phyloP scores from a whole-genome alignment of 2,888 invertebrate species.

The Tryphoninae sp. region DNA sequence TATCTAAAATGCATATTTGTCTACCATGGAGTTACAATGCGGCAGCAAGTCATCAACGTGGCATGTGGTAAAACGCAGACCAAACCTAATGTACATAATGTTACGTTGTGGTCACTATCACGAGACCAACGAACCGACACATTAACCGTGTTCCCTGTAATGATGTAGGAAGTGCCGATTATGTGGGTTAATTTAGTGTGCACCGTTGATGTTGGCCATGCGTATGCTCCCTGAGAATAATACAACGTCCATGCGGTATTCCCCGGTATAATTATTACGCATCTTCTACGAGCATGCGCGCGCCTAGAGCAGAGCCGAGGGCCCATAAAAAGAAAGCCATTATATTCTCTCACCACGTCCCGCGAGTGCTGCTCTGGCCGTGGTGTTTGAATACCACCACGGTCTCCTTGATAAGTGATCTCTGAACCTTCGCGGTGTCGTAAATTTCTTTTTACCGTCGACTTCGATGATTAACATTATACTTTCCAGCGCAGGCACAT shows the following conservation, averaged over 20 bases:
- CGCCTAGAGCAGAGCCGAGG: constrained; percentile 9
- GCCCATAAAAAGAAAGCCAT: constrained; percentile 30
- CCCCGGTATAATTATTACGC: constrained; percentile 29
- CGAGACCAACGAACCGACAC: constrained; percentile 15
- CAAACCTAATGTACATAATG: constrained; percentile 37
- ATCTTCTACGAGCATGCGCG: constrained; percentile 10
- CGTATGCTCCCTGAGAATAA: constrained; percentile 34
- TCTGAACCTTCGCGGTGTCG: constrained; percentile 39
- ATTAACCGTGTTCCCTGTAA: constrained; percentile 39
- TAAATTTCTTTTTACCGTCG: constrained; percentile 39
- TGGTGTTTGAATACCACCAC: constrained; percentile 1
- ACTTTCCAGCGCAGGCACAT: background rate
- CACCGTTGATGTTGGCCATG: background rate
- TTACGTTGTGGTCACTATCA: constrained; percentile 22
- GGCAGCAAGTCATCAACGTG: background rate
- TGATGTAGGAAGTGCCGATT: constrained; percentile 67
- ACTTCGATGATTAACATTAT: constrained; percentile 24
- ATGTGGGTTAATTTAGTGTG: constrained; percentile 68
- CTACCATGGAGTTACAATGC: background rate
- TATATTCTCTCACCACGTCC: constrained; percentile 43
- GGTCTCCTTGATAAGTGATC: constrained; percentile 40
- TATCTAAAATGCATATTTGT: no score
- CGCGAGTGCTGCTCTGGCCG: constrained; percentile 20
- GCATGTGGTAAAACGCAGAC: constrained; percentile 33
- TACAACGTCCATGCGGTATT: background rate